A percentile compares a stretch with the other conserved stretches of the same genome.
Evolutionary conservation across 1,140 invertebrate genomes (phyloP).

Genomic region (Steinernema feltiae): DNA sequence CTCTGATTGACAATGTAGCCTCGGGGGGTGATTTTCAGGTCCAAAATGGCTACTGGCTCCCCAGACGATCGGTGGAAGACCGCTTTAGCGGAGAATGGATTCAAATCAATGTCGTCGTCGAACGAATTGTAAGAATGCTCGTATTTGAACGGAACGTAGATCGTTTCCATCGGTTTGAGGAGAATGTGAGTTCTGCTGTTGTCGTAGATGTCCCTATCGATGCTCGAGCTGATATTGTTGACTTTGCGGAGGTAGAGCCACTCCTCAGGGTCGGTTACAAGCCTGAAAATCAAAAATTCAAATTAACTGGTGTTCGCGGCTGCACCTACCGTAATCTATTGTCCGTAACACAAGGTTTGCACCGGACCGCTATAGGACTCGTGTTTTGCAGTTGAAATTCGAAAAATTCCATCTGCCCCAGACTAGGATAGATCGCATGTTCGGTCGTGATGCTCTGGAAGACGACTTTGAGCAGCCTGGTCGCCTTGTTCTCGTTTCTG

Average conservation of each 20-base stretch:
- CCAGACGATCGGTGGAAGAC: slow-evolving; percentile 37
- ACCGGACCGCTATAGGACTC: neutral
- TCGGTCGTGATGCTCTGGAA: neutral
- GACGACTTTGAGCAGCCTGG: neutral
- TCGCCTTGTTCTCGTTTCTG: neutral
- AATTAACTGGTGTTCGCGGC: neutral
- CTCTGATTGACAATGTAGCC: slow-evolving; percentile 17
- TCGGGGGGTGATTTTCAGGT: slow-evolving; percentile 32
- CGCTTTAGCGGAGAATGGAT: slow-evolving; percentile 29
- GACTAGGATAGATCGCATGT: neutral
- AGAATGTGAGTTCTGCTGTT: slow-evolving; percentile 12
- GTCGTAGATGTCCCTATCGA: slow-evolving; percentile 37
- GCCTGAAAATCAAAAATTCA: slow-evolving; percentile 14
- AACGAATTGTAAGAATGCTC: slow-evolving; percentile 26
- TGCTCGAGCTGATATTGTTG: slow-evolving; percentile 26
- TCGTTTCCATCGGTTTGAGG: slow-evolving; percentile 36
- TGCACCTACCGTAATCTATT: neutral
- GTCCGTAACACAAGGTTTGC: neutral
- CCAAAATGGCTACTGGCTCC: slow-evolving; percentile 37
- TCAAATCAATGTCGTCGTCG: slow-evolving; percentile 5
- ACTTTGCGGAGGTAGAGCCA: slow-evolving; percentile 39
- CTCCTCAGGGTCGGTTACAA: slow-evolving; percentile 36
- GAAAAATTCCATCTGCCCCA: slow-evolving; percentile 9
- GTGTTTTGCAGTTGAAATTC: slow-evolving; percentile 1
- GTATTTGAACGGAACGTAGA: slow-evolving; percentile 37